Base-by-base conservation (phyloP, 2,797 vertebrate genomes). In the Semaprochilodus insignis region DNA sequence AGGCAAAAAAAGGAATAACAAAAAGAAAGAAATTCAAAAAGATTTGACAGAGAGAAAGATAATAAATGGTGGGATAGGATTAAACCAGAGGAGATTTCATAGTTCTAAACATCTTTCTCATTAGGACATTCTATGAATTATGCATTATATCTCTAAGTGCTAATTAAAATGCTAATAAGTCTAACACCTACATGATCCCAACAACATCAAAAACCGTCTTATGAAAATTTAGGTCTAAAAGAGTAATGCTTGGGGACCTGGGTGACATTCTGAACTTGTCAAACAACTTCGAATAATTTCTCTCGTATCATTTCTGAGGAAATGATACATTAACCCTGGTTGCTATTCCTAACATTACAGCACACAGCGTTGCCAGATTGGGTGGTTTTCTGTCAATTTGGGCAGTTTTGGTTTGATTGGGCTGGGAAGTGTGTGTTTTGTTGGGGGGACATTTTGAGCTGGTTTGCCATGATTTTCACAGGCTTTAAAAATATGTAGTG, bases 91-190 rank as follows among this genome's bases (percentile, higher is more conserved):
- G 25, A 54, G 72, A 75, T 48, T 57, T 74, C 65, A 67, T 51
- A 74, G 23, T 31, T 57, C 10, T 71, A 62, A 82, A 81, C 31
- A 54, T 54, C 78, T 36, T 76, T 69, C 44, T 72, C 57, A 62
- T 44, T 25, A 77, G 25, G 15, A 31, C 23, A 62, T 23, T 34
- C 55, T 44, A 40, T 76, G 55, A 79, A 84, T 84, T 76, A 63
- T 83, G 63, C 21, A 83, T 79, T 25, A 70, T 36, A 74, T 55
- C 16, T 40, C 19, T 60, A 36, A 63, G 52, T 62, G 65, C 62
- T 82, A 78, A 83, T 74, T 78, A 36, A 25, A 74, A 76, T 69
- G 21, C 62, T 67, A 79, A 75, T 69, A 80, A 74, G 19, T 75
- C 4, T 78, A 17, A 76, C 48, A 71, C 72, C 48, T 80, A 55